Evolutionary conservation across 2,888 invertebrate genomes (phyloP).

Genomic region (Venusia cambrica): DNA sequence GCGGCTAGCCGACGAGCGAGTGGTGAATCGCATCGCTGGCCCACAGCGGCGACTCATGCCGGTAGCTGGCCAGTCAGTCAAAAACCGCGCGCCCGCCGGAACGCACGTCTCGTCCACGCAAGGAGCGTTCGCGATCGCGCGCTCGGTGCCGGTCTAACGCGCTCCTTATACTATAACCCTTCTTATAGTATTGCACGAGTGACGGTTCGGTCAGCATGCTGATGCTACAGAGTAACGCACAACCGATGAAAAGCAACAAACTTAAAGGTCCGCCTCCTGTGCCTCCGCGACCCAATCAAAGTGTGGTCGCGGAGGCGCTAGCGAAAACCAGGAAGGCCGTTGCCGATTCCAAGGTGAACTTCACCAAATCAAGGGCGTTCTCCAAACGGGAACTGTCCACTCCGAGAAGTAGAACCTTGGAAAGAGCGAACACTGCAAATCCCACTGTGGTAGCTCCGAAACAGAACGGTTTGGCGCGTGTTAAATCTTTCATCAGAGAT

Average conservation of each 20-base stretch:
- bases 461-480: conserved; percentile 73
- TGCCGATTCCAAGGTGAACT: conserved; percentile 68
- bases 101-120: conserved; percentile 53
- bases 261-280: conserved; percentile 87
- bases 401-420: conserved; percentile 64
- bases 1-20: conserved; percentile 10
- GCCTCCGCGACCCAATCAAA: conserved; percentile 89
- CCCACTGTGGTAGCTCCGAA: conserved; percentile 65
- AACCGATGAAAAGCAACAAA: conserved; percentile 74
- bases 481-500: conserved; percentile 77
- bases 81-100: conserved; percentile 59
- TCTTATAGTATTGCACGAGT: conserved; percentile 75
- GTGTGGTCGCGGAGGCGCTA: conserved; percentile 86
- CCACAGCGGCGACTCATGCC: conserved; percentile 28
- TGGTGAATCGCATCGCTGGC: conserved; percentile 24
- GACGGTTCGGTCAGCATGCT: conserved; percentile 68
- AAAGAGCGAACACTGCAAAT: conserved; percentile 52
- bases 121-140: conserved; percentile 55
- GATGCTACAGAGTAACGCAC: conserved; percentile 81
- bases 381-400: conserved; percentile 58
- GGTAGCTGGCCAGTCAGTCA: conserved; percentile 45
- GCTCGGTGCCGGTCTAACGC: conserved; percentile 59
- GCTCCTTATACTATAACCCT: conserved; percentile 75
- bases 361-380: conserved; percentile 63
- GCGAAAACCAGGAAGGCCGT: conserved; percentile 83